Evolutionary conservation across 2,888 invertebrate species (phyloP).

Genomic region (Aspidiotus destructor): DNA sequence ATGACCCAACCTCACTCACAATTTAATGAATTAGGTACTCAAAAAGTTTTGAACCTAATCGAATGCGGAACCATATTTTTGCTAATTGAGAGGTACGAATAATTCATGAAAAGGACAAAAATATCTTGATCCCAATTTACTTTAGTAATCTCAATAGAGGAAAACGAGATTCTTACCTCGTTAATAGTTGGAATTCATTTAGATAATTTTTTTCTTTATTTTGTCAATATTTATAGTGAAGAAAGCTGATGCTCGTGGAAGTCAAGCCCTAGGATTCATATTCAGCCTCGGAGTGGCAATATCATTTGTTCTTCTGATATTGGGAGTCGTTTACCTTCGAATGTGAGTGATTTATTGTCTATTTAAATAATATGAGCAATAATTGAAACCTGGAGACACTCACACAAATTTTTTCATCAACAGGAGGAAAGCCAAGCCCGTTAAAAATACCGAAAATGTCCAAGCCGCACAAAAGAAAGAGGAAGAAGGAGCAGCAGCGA

Average conservation of each 20-base stretch:
- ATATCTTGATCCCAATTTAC: too few species aligned
- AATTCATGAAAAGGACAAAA: too few species aligned
- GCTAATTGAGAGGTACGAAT: too few species aligned
- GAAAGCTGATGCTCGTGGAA: slow-evolving; percentile 43
- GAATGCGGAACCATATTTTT: too few species aligned
- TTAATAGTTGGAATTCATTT: too few species aligned
- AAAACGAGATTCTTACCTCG: too few species aligned
- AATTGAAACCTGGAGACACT: not conserved
- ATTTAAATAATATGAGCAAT: not conserved
- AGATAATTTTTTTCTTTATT: too few species aligned
- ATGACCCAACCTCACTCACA: too few species aligned
- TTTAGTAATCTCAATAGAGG: too few species aligned
- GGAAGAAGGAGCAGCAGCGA: slow-evolving; percentile 75
- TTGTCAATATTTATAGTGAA: slow-evolving; percentile 8
- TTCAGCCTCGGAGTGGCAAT: slow-evolving; percentile 77
- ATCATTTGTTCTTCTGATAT: slow-evolving; percentile 62
- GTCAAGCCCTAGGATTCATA: slow-evolving; percentile 62
- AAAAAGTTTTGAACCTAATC: too few species aligned
- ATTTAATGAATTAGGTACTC: too few species aligned
- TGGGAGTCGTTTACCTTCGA: slow-evolving; percentile 70
- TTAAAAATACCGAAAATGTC: slow-evolving; percentile 79
- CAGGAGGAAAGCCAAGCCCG: slow-evolving; percentile 72
- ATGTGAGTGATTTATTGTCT: slow-evolving; percentile 52
- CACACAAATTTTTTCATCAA: not conserved
- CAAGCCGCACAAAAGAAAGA: slow-evolving; percentile 78